Percentiles rank a stretch among this genome's conserved stretches.
phyloP scores from a whole-genome alignment of 2,888 invertebrate genomes.

The Trachelus troglodyta region DNA sequence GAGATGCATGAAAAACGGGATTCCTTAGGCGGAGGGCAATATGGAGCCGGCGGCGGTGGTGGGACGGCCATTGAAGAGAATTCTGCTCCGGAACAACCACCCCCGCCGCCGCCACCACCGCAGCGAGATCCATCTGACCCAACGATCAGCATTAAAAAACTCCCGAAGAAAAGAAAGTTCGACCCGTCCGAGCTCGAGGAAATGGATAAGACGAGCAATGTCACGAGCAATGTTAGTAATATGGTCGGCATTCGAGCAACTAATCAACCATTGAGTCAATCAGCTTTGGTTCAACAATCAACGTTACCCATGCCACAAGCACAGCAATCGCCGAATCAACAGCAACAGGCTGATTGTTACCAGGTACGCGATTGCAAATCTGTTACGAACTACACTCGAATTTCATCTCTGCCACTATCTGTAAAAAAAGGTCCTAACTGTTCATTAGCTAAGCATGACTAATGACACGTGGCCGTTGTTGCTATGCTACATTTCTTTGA shows the following conservation, averaged over 20 bases:
- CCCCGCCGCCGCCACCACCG: slow-evolving; percentile 69
- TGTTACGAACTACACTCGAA: background rate
- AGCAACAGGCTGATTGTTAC: slow-evolving; percentile 48
- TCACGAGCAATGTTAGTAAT: slow-evolving; percentile 65
- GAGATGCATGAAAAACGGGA: slow-evolving; percentile 62
- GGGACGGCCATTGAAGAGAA: slow-evolving; percentile 55
- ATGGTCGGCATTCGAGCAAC: slow-evolving; percentile 49
- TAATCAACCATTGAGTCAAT: slow-evolving; percentile 44
- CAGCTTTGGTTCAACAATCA: slow-evolving; percentile 47
- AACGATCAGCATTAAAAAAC: slow-evolving; percentile 71
- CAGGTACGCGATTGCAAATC: slow-evolving; percentile 37
- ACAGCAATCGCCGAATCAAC: slow-evolving; percentile 52
- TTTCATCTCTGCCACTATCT: too few species aligned
- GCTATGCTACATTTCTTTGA: background rate
- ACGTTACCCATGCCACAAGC: slow-evolving; percentile 40
- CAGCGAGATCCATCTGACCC: slow-evolving; percentile 69
- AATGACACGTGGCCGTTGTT: too few species aligned
- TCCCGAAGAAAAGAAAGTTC: slow-evolving; percentile 94
- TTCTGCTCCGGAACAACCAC: slow-evolving; percentile 54
- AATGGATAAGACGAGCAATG: slow-evolving; percentile 67
- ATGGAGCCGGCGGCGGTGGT: slow-evolving; percentile 53
- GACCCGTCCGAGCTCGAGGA: slow-evolving; percentile 83
- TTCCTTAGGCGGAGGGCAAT: slow-evolving; percentile 55
- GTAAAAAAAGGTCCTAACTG: too few species aligned
- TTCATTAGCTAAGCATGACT: too few species aligned